Evolutionary conservation across 2,797 vertebrate species (phyloP), one percentile per base, ranked within the genome.

Genomic region (Coilia nasus): DNA sequence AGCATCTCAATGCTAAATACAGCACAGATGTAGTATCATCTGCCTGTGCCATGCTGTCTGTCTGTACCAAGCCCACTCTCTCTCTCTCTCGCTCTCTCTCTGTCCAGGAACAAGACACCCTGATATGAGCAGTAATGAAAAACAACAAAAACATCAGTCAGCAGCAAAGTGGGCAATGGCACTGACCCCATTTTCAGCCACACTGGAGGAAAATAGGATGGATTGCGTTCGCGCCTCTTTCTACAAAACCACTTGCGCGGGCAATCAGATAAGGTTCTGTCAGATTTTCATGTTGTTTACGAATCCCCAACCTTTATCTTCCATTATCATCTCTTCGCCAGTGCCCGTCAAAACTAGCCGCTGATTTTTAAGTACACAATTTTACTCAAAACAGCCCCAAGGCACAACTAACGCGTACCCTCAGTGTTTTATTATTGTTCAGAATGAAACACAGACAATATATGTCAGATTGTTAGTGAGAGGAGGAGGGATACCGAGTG

Each of bases 91-190:
- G 9, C 59, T 62, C 59, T 3, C 62, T 67, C 62, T 25, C 9
- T 28, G 14, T 41, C 35, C 15, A 41, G 17, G 64, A 41, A 78
- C 31, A 44, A 12, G 35, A 31, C 35, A 44, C 71, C 35, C 71
- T 75, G 35, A 21, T 78, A 78, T 12, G 6, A 44, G 71, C 35
- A 78, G 17, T 78, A 78, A 78, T 21, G 35, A 78, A 78, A 78
- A 78, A 44, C 71, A 78, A 78, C 71, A 44, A 78, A 78, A 78
- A 78, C 71, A 78, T 78, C 71, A 78, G 35, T 78, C 35, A 9
- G 71, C 6, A 6, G 35, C 71, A 44, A 44, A 44, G 71, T 78
- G 35, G 71, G 71, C 67, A 75, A 75, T 75, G 67, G 67, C 71
- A 78, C 56, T 60, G 82, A 59, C 56, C 28, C 54, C 54, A 83